These are phyloP conservation scores for Cyanoramphus novaezelandiae DNA, from an alignment of 2,113 vertebrate genomes.

Conservation along the genomic window DNA sequence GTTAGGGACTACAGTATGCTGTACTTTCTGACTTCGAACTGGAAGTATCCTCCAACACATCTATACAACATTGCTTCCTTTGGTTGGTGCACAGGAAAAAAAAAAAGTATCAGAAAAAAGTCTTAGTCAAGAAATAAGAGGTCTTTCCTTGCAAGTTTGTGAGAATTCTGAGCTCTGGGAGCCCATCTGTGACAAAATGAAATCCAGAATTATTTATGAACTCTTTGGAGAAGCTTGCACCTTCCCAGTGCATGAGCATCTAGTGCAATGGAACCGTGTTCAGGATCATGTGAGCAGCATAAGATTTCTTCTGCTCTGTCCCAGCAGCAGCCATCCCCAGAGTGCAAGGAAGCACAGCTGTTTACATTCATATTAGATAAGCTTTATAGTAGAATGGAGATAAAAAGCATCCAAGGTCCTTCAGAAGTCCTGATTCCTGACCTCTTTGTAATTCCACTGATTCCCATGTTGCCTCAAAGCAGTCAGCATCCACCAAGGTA, in stretches of 20 bases:
- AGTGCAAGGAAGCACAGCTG: neutral
- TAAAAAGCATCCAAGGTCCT: neutral
- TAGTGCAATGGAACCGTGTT: accelerated
- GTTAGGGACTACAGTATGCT: neutral
- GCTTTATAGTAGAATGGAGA: neutral
- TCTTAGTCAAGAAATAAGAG: neutral
- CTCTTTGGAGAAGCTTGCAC: neutral
- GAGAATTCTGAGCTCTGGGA: neutral
- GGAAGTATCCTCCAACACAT: neutral
- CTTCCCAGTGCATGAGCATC: neutral
- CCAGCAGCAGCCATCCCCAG: neutral
- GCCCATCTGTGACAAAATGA: neutral
- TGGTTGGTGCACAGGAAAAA: neutral
- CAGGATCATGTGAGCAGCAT: neutral
- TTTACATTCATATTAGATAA: neutral
- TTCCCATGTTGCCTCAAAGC: neutral
- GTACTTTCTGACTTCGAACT: neutral
- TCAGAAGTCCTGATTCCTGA: neutral
- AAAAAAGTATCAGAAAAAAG: neutral
- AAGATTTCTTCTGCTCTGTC: neutral
- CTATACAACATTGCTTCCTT: neutral
- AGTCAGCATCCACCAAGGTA: neutral
- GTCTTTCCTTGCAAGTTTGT: neutral
- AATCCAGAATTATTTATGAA: neutral
- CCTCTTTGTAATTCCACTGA: neutral